Evolutionary conservation across 2,113 vertebrate species (phyloP).

Genomic region (Lynx canadensis): DNA sequence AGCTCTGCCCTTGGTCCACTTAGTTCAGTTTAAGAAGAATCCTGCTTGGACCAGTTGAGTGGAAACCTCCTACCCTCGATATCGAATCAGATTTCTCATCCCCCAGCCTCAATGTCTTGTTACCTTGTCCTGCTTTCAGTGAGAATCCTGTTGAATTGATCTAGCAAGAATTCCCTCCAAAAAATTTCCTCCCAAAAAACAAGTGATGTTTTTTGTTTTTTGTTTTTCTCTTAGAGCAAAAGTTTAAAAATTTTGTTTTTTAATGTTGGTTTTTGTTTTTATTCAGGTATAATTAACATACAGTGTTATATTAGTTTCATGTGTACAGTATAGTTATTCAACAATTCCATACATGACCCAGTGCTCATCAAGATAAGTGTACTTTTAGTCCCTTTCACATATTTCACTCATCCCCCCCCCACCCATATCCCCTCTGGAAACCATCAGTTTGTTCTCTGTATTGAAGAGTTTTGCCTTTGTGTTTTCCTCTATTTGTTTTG

Average conservation of each 20-base stretch:
- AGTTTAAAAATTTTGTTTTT: not conserved
- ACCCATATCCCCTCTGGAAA: not conserved
- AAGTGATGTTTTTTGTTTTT: not conserved
- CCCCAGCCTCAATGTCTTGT: not conserved
- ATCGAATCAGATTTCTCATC: not conserved
- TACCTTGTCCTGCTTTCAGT: not conserved
- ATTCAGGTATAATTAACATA: not conserved
- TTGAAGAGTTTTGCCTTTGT: not conserved
- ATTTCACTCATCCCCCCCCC: not conserved
- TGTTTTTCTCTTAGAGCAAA: not conserved
- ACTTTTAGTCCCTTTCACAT: not conserved
- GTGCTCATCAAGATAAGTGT: not conserved
- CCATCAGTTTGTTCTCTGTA: not conserved
- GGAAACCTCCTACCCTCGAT: not conserved
- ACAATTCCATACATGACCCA: not conserved
- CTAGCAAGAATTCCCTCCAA: not conserved
- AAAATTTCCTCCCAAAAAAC: not conserved
- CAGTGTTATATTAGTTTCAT: not conserved
- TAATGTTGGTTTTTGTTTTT: not conserved
- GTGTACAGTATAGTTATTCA: not conserved
- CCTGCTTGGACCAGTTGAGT: not conserved
- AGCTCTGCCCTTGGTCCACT: not conserved
- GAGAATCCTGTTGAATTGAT: not conserved
- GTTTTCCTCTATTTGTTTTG: not conserved
- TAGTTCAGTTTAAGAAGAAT: not conserved